Evolutionary conservation across 2,888 invertebrate genomes (phyloP).

Genomic region (Psylliodes chrysocephalus): DNA sequence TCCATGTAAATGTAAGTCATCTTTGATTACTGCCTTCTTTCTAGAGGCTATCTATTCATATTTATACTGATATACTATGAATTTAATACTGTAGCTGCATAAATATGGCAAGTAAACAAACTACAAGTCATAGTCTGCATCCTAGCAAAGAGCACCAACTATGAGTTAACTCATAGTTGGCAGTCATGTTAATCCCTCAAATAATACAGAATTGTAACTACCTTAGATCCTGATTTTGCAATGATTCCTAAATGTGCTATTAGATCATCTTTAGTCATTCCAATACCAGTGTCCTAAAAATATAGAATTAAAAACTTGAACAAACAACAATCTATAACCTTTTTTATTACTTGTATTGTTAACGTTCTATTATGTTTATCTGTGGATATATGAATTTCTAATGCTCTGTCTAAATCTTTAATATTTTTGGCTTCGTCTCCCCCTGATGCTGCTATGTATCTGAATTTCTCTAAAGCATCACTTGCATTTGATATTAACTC

Average conservation of each 20-base stretch:
- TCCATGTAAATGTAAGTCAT: no score
- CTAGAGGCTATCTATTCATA: no score
- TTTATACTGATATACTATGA: no score
- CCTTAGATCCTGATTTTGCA: constrained; percentile 94
- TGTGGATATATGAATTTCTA: constrained; percentile 90
- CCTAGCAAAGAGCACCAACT: no score
- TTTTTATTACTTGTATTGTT: constrained; percentile 79
- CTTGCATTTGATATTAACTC: constrained; percentile 97
- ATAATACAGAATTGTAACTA: no score
- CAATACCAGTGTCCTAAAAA: constrained; percentile 87
- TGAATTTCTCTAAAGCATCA: constrained; percentile 95
- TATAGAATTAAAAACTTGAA: constrained; percentile 10
- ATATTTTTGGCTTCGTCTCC: constrained; percentile 64
- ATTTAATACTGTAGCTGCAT: no score
- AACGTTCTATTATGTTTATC: constrained; percentile 87
- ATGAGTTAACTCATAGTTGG: no score
- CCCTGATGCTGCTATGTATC: constrained; percentile 77
- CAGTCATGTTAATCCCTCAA: no score
- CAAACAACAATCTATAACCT: background rate
- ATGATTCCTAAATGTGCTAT: constrained; percentile 93
- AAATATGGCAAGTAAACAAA: no score
- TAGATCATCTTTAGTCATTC: constrained; percentile 94
- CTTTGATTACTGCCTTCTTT: no score
- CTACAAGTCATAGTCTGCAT: no score
- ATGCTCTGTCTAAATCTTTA: constrained; percentile 70